Evolutionary conservation across 2,797 vertebrate species (phyloP), one percentile per base, ranked within the genome.

Genomic region (Momotus momota): DNA sequence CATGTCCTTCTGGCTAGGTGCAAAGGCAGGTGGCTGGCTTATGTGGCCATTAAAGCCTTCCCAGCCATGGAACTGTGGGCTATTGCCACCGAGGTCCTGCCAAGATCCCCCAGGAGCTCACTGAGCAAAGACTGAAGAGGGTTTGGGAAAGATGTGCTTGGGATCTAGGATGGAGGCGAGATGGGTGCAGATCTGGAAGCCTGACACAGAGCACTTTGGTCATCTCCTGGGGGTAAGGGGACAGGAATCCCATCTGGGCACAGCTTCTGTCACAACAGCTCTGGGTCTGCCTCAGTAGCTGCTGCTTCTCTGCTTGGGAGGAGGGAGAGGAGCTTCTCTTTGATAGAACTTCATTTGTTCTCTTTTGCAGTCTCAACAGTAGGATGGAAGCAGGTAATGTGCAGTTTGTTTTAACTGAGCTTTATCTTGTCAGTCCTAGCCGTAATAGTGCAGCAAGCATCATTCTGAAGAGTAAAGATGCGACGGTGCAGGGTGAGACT

Each of bases 341-440:
- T 48, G 67, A 51, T 0, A 95, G 55, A 82, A 91, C 85, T 96
- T 79, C 25, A 69, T 93, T 94, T 85, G 64, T 80, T 91, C 74
- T 85, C 84, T 80, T 82, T 72, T 41, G 72, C 78, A 77, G 71
- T 83, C 45, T 57, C 79, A 91, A 73, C 79, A 80, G 82, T 54
- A 83, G 75, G 33, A 74, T 78, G 72, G 69, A 94, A 92, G 72
- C 75, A 90, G 81, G 85, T 93, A 91, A 95, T 46, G 52, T 81
- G 72, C 57, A 78, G 78, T 90, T 91, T 95, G 89, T 93, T 95
- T 94, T 94, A 94, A 89, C 75, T 94, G 61, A 57, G 79, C 52
- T 95, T 93, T 88, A 90, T 91, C 87, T 93, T 86, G 82, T 91
- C 90, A 94, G 72, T 54, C 75, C 49, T 48, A 57, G 90, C 85